Evolutionary conservation across 2,113 vertebrate genomes (phyloP).

Genomic region (Oncorhynchus masou): DNA sequence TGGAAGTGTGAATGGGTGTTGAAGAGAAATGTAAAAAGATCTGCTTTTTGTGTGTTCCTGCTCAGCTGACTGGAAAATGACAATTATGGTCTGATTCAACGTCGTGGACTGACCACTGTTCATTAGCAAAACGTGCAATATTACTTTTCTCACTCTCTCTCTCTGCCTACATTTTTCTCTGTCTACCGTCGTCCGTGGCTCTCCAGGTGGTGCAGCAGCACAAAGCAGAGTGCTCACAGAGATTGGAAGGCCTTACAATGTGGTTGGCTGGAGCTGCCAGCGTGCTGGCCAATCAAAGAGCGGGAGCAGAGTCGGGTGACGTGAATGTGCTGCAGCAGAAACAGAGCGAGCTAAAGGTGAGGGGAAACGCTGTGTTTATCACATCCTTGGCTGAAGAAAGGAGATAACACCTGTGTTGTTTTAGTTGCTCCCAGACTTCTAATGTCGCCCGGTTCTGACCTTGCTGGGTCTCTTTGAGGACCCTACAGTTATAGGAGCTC

Average conservation of each 20-base stretch:
- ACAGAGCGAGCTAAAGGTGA: conserved; percentile 84
- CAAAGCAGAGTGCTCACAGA: conserved; percentile 82
- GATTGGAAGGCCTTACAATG: conserved; percentile 81
- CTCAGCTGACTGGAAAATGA: background rate
- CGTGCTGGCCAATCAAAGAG: conserved; percentile 72
- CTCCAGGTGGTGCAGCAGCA: conserved; percentile 89
- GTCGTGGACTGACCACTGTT: background rate
- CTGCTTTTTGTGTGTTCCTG: background rate
- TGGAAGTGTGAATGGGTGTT: background rate
- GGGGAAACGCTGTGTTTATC: background rate
- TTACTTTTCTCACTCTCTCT: conserved; percentile 1
- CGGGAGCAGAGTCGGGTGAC: conserved; percentile 63
- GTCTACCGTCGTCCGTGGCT: background rate
- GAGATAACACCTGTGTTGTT: too few species aligned
- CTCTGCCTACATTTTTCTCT: background rate
- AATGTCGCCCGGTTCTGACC: too few species aligned
- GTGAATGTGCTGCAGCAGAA: conserved; percentile 79
- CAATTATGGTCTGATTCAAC: background rate
- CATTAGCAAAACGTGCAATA: background rate
- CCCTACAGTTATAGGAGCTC: too few species aligned
- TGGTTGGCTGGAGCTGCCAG: conserved; percentile 84
- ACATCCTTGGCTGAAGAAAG: too few species aligned
- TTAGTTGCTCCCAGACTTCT: too few species aligned
- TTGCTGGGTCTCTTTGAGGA: too few species aligned
- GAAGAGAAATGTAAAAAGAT: background rate